Evolutionary conservation across 2,113 vertebrate genomes (phyloP).

Genomic region (Thomomys bottae): DNA sequence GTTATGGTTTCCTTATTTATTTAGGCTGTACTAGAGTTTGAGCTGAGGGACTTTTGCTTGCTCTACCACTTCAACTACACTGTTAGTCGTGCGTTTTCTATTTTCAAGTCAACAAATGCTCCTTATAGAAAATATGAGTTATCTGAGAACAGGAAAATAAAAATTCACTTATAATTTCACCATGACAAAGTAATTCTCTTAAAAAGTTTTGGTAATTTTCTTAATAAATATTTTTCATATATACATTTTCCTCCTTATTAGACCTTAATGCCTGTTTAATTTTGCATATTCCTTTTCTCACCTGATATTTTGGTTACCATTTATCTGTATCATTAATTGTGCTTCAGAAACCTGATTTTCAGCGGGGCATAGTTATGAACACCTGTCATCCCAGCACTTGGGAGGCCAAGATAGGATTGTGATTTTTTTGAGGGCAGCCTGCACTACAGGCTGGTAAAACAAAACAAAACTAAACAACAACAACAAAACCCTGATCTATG

Average conservation of each 20-base stretch:
- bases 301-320: not conserved
- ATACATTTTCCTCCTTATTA: constrained; percentile 19
- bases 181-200: constrained; percentile 25
- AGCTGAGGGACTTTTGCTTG: no score
- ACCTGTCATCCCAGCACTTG: no score
- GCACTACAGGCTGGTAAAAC: no score
- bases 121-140: constrained; percentile 20
- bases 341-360: constrained; percentile 3
- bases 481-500: not conserved
- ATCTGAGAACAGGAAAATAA: constrained; percentile 6
- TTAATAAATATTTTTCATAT: constrained; percentile 35
- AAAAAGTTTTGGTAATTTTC: constrained; percentile 31
- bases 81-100: not conserved
- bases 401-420: no score
- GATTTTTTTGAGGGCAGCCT: no score
- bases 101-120: constrained; percentile 11
- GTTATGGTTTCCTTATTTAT: not conserved
- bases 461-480: no score
- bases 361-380: not conserved
- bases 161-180: constrained; percentile 31
- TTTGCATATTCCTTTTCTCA: constrained; percentile 8
- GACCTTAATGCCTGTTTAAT: constrained; percentile 10
- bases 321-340: not conserved
- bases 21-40: not conserved
- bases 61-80: no score